Base-by-base conservation (phyloP, 2,888 invertebrate species). In the Philopedon plagiatum region DNA sequence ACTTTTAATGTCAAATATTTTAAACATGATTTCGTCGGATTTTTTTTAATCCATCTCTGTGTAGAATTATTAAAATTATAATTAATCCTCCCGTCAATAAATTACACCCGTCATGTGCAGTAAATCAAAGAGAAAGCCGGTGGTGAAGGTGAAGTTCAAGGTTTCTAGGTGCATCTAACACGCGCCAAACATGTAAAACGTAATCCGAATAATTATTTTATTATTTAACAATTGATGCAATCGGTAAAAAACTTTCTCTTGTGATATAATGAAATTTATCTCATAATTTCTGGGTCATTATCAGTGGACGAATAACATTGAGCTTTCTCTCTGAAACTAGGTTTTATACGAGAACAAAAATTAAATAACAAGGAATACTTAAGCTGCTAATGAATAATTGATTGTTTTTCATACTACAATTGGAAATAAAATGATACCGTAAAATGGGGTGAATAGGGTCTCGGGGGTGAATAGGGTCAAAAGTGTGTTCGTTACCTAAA, bases 201-300 rank as follows among this genome's bases (percentile, higher is more conserved):
- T 44, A 64, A 60, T 54, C 51, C 11, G 11, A 67, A 39, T 18
- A 58, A 64, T 65, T 66, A 54, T n/a, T 66, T 60, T 11, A 23
- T 71, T 62, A 71, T 29, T 49, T 57, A 71, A 71, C 66, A 66
- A 67, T 71, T 67, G 71, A 71, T 71, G 66, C 62, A 71, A 71
- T 71, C 65, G 65, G 46, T 63, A 49, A 71, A 67, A 73, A 76
- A 77, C 80, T 79, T 79, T 80, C 80, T 77, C 79, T 65, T 13
- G 74, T 79, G 78, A 78, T 77, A 77, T 77, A 78, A 80, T 73
- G 77, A 74, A 71, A 63, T 74, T 80, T 80, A 80, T 80, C 79
- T 78, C 76, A 77, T 66, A 61, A 56, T 79, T 79, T 80, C 78
- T 80, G 78, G 80, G 80, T 80, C 80, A 80, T 75, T 80, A 78